phyloP scores from a whole-genome alignment of 2,797 vertebrate species.

The Cuculus canorus region DNA sequence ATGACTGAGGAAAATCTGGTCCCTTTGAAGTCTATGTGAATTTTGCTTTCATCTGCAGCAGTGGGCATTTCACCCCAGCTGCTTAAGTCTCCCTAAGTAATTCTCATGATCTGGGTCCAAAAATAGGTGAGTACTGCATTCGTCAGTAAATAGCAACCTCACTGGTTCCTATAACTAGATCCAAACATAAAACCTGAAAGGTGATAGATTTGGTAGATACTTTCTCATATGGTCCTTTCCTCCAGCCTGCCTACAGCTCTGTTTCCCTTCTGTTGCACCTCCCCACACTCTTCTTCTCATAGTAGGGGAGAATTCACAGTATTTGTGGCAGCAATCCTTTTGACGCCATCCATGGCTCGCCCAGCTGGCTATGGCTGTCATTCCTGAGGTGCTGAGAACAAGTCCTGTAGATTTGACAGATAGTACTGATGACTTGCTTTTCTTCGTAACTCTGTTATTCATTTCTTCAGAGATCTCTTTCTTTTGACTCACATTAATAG shows the following conservation, averaged over 20 bases:
- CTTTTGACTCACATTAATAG: background rate
- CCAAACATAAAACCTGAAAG: background rate
- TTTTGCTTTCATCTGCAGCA: background rate
- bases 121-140: background rate
- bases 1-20: conserved; percentile 30
- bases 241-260: background rate
- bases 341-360: background rate
- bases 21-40: conserved; percentile 30
- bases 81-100: background rate
- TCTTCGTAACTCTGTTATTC: background rate
- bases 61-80: background rate
- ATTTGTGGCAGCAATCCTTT: background rate
- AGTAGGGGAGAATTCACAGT: background rate
- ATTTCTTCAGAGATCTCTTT: background rate
- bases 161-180: background rate
- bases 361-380: background rate
- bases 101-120: background rate
- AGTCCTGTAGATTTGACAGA: background rate
- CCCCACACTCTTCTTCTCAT: background rate
- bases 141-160: background rate
- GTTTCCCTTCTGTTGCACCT: background rate
- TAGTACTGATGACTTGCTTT: background rate
- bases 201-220: background rate
- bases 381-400: background rate
- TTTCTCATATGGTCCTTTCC: background rate